Conservation (phyloP, 2,888 invertebrate genomes). For the Zaprionus bogoriensis region DNA sequence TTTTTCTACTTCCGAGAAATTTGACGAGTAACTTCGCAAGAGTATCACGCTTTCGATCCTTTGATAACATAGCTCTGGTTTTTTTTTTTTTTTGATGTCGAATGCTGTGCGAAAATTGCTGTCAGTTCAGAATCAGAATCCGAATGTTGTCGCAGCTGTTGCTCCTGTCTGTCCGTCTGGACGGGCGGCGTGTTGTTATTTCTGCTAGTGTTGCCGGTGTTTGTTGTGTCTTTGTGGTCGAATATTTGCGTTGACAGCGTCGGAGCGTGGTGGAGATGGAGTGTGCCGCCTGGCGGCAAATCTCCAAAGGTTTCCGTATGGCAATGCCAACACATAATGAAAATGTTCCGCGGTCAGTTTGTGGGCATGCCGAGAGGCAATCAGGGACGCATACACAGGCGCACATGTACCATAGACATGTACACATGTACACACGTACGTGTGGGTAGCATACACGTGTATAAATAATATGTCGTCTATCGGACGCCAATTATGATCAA, state of each 20-base stretch:
- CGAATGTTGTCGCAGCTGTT: constrained; percentile 54
- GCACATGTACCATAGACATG: neutral
- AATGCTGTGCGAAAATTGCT: constrained; percentile 27
- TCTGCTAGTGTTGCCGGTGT: constrained; percentile 13
- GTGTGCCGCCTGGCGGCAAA: constrained; percentile 33
- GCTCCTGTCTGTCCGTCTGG: constrained; percentile 18
- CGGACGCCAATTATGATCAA: neutral
- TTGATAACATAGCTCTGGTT: neutral
- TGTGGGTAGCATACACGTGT: neutral
- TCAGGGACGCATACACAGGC: neutral
- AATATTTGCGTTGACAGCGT: constrained; percentile 52
- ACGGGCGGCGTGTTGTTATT: constrained; percentile 18
- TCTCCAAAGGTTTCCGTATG: constrained; percentile 37
- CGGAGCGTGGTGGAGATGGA: neutral
- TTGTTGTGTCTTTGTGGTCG: constrained; percentile 48
- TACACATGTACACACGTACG: neutral
- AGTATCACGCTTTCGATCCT: neutral
- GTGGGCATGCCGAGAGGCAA: neutral
- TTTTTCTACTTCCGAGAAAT: too few relatives aligned
- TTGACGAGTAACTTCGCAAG: too few relatives aligned
- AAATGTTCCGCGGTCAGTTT: constrained; percentile 24
- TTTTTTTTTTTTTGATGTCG: constrained; percentile 10
- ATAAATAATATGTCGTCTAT: neutral
- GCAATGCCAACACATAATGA: constrained; percentile 32
- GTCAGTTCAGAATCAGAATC: constrained; percentile 25